These are phyloP conservation scores for Synanthedon formicaeformis DNA, from an alignment of 2,888 invertebrate species.

Conservation along the genomic window DNA sequence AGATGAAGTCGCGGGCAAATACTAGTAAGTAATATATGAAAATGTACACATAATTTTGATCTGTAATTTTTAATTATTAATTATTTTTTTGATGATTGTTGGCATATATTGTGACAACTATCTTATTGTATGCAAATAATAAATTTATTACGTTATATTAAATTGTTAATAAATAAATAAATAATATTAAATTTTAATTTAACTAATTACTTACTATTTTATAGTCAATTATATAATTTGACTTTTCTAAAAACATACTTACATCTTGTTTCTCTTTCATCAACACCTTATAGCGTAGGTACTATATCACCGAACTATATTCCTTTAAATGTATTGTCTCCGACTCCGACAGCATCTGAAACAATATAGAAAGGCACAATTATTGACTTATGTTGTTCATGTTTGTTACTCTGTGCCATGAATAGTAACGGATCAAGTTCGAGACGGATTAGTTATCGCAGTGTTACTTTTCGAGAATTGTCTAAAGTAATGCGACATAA, in stretches of 20 bases:
- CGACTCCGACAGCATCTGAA: conserved; percentile 51
- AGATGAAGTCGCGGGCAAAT: too few species aligned
- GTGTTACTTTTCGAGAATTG: too few species aligned
- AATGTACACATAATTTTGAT: too few species aligned
- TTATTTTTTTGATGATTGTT: too few species aligned
- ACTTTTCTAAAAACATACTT: conserved; percentile 21
- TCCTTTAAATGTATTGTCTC: conserved; percentile 42
- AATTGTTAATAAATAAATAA: neutral
- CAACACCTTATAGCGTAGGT: conserved; percentile 12
- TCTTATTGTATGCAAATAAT: neutral
- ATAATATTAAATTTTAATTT: neutral
- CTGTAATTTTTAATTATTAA: too few species aligned
- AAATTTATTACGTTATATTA: neutral
- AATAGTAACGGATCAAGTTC: neutral
- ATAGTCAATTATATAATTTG: neutral
- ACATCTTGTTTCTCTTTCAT: conserved; percentile 32
- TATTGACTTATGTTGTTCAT: neutral
- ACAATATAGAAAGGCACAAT: conserved; percentile 22
- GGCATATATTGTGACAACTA: neutral
- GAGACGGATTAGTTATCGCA: neutral
- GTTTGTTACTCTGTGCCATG: neutral
- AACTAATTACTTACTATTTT: neutral
- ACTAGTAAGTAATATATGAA: too few species aligned
- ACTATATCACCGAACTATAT: conserved; percentile 42
- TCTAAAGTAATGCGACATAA: too few species aligned